Conservation (phyloP, 92 coral and sea anemone genomes). For the Parazoanthus atlanticus region DNA sequence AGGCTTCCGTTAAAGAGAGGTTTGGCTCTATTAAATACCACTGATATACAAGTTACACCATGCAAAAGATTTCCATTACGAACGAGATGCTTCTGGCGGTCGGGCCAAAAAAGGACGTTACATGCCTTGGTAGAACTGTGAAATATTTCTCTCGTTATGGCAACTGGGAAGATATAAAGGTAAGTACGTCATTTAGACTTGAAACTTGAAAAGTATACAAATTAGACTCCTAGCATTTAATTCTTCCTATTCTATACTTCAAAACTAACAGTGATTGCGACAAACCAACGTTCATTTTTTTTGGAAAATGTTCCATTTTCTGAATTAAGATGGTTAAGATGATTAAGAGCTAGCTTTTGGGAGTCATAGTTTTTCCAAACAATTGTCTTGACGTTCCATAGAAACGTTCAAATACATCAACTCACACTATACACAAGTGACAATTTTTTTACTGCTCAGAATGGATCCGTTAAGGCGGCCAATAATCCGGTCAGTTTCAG, state of each 20-base stretch:
- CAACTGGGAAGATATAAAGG: slow-evolving; percentile 18
- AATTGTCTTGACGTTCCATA: too few species aligned
- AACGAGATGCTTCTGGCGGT: slow-evolving; percentile 26
- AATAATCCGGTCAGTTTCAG: too few species aligned
- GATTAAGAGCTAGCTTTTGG: too few species aligned
- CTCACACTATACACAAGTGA: too few species aligned
- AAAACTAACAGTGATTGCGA: neutral
- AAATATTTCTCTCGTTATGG: slow-evolving; percentile 39
- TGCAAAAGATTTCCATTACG: slow-evolving; percentile 33
- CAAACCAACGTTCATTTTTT: too few species aligned
- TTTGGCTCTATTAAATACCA: neutral
- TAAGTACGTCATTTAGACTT: neutral
- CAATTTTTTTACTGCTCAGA: too few species aligned
- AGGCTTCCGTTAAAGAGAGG: neutral
- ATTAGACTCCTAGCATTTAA: too few species aligned
- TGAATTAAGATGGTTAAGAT: too few species aligned
- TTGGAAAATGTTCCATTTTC: too few species aligned
- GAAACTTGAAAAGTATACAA: neutral
- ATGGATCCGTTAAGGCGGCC: too few species aligned
- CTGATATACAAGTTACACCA: neutral
- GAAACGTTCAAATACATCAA: too few species aligned
- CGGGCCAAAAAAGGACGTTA: slow-evolving; percentile 13
- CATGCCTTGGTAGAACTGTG: slow-evolving; percentile 13
- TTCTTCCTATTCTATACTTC: neutral
- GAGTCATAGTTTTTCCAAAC: too few species aligned